Conservation (phyloP, 2,888 invertebrate genomes). For the Tricholauxania praeusta region DNA sequence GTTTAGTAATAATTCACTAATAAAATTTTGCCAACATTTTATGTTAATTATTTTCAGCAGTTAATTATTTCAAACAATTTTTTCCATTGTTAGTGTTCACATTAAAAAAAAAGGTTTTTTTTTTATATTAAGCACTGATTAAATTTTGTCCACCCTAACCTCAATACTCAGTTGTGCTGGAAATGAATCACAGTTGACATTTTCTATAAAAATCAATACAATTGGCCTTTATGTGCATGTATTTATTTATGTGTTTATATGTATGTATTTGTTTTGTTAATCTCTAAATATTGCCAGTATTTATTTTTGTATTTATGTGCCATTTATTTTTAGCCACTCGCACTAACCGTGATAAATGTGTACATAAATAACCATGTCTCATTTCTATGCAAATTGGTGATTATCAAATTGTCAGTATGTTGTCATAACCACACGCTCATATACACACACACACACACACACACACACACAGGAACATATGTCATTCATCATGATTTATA, state of each 20-base stretch:
- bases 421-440: background rate
- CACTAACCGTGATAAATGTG: constrained; percentile 4
- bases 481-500: too few relatives aligned
- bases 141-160: too few relatives aligned
- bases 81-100: too few relatives aligned
- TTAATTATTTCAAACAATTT: too few relatives aligned
- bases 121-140: too few relatives aligned
- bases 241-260: background rate
- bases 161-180: too few relatives aligned
- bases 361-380: background rate
- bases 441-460: background rate
- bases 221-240: background rate
- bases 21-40: too few relatives aligned
- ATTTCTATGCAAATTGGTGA: background rate
- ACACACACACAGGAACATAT: background rate
- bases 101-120: too few relatives aligned
- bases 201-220: background rate
- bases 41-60: too few relatives aligned
- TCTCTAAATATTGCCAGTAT: background rate
- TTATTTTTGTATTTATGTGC: background rate
- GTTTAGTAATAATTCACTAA: too few relatives aligned
- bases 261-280: background rate
- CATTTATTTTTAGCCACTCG: background rate
- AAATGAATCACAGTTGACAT: too few relatives aligned
- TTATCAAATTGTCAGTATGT: background rate